Conservation (phyloP, 2,888 invertebrate species). For the Aporophyla nigra region DNA sequence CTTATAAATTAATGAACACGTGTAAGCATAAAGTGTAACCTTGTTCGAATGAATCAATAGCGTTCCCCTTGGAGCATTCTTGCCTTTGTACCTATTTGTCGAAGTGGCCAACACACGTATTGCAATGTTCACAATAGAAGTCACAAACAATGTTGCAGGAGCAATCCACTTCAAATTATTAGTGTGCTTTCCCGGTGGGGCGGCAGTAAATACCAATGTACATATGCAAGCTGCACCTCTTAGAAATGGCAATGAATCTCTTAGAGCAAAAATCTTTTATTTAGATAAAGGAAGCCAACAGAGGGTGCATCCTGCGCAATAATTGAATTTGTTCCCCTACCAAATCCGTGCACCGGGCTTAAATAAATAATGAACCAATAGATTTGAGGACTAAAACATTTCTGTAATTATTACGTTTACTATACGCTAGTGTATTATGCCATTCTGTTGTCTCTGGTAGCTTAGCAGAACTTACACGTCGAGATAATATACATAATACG, state of each 20-base stretch:
- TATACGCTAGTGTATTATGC: conserved; percentile 30
- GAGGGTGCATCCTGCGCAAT: conserved; percentile 61
- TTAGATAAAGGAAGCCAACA: conserved; percentile 46
- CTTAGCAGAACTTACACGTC: conserved; percentile 58
- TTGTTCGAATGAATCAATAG: conserved; percentile 57
- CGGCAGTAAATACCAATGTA: conserved; percentile 62
- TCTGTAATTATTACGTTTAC: conserved; percentile 27
- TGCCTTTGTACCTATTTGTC: conserved; percentile 61
- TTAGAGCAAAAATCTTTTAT: conserved; percentile 65
- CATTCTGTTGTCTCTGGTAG: conserved; percentile 50
- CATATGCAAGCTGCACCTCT: conserved; percentile 63
- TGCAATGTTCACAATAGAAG: conserved; percentile 61
- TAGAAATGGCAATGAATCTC: conserved; percentile 63
- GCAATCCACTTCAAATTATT: conserved; percentile 76
- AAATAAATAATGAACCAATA: conserved; percentile 56
- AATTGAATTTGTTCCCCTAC: conserved; percentile 63
- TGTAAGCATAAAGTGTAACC: conserved; percentile 49
- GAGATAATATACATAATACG: conserved; percentile 66
- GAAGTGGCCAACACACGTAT: conserved; percentile 50
- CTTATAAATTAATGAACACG: conserved; percentile 45
- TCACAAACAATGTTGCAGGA: conserved; percentile 72
- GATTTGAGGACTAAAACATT: conserved; percentile 36
- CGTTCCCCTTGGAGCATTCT: conserved; percentile 52
- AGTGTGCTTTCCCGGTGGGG: conserved; percentile 66
- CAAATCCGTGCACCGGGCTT: conserved; percentile 54